Conservation (phyloP, 2,113 vertebrate species). For the Stegostoma tigrinum region DNA sequence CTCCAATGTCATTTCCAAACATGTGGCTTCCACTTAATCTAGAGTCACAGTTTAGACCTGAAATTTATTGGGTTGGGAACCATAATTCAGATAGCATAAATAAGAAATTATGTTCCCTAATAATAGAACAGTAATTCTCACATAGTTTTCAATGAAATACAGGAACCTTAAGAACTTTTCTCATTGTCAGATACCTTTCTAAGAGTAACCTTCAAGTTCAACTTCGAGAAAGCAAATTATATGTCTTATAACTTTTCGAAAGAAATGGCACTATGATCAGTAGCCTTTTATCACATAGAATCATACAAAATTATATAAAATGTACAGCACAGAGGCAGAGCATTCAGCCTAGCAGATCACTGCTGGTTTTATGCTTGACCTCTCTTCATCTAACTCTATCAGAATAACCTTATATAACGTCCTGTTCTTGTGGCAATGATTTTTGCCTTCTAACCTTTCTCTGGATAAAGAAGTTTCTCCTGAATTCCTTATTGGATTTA, state of each 20-base stretch:
- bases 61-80: background rate
- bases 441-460: background rate
- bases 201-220: background rate
- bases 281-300: background rate
- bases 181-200: background rate
- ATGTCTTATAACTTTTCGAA: background rate
- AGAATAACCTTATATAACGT: background rate
- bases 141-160: conserved; percentile 2
- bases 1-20: background rate
- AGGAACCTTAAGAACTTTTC: background rate
- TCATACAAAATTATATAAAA: background rate
- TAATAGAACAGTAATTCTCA: background rate
- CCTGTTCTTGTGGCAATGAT: no score
- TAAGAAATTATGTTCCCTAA: background rate
- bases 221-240: background rate
- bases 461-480: background rate
- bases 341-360: background rate
- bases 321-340: background rate
- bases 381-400: background rate
- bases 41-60: background rate
- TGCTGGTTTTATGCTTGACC: background rate
- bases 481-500: background rate
- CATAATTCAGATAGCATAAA: background rate
- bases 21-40: background rate
- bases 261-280: background rate